Conservation (phyloP, 1,140 invertebrate species). For the Cydia pomonella region DNA sequence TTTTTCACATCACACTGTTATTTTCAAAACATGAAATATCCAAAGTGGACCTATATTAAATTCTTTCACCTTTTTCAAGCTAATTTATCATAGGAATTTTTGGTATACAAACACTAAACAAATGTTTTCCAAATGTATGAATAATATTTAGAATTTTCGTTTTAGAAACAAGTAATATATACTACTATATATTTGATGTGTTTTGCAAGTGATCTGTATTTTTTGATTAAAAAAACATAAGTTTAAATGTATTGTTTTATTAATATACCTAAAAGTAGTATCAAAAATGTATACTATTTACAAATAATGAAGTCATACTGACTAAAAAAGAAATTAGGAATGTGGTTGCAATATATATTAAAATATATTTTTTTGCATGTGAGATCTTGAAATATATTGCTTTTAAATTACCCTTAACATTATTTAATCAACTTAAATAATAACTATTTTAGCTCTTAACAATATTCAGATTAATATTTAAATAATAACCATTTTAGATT, state of each 20-base stretch:
- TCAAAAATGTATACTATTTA: neutral
- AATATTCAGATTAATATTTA: no score
- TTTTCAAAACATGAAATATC: neutral
- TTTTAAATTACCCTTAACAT: no score
- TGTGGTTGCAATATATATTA: neutral
- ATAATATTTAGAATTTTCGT: neutral
- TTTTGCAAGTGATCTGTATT: slow-evolving; percentile 60
- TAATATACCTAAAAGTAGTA: slow-evolving; percentile 6
- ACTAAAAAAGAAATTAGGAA: neutral
- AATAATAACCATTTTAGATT: no score
- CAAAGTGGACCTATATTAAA: neutral
- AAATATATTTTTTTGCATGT: no score
- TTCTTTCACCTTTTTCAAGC: neutral
- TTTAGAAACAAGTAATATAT: slow-evolving; percentile 25
- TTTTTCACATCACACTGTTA: neutral
- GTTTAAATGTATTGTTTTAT: slow-evolving; percentile 16
- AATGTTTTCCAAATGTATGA: neutral
- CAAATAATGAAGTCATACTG: neutral
- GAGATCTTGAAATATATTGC: neutral
- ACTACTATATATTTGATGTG: slow-evolving; percentile 33
- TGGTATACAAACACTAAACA: neutral
- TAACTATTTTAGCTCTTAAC: no score
- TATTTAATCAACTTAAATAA: no score
- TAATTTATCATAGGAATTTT: neutral
- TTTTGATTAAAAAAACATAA: slow-evolving; percentile 38